phyloP scores from a whole-genome alignment of 2,888 invertebrate genomes.

The Cheilosia urbana region DNA sequence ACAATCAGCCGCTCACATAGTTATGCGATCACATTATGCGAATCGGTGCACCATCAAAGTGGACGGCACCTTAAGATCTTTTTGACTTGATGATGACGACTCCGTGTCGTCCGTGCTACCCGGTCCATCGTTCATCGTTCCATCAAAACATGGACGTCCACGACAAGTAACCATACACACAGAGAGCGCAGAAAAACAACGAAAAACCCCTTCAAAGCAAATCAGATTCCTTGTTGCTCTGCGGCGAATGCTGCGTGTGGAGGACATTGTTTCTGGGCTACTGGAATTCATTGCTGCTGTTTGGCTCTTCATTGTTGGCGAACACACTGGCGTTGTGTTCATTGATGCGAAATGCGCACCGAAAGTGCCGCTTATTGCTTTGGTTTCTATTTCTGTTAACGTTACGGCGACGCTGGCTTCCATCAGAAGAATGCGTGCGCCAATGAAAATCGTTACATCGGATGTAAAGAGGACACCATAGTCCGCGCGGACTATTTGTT shows the following conservation, averaged over 20 bases:
- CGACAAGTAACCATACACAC: background rate
- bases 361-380: conserved; percentile 66
- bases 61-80: conserved; percentile 77
- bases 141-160: conserved; percentile 51
- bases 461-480: conserved; percentile 51
- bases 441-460: conserved; percentile 67
- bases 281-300: conserved; percentile 74
- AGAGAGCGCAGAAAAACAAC: background rate
- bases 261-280: conserved; percentile 74
- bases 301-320: conserved; percentile 44
- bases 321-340: conserved; percentile 40
- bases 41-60: conserved; percentile 77
- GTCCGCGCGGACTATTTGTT: conserved; percentile 59
- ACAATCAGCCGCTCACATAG: conserved; percentile 62
- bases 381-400: conserved; percentile 74
- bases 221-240: conserved; percentile 69
- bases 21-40: conserved; percentile 76
- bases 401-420: conserved; percentile 22
- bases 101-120: conserved; percentile 66
- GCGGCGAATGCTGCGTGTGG: conserved; percentile 67
- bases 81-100: conserved; percentile 77
- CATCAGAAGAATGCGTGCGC: conserved; percentile 65
- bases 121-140: conserved; percentile 48
- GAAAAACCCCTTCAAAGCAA: conserved; percentile 77
- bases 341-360: conserved; percentile 66